phyloP scores from a whole-genome alignment of 2,888 invertebrate species.

The Formica aserva region DNA sequence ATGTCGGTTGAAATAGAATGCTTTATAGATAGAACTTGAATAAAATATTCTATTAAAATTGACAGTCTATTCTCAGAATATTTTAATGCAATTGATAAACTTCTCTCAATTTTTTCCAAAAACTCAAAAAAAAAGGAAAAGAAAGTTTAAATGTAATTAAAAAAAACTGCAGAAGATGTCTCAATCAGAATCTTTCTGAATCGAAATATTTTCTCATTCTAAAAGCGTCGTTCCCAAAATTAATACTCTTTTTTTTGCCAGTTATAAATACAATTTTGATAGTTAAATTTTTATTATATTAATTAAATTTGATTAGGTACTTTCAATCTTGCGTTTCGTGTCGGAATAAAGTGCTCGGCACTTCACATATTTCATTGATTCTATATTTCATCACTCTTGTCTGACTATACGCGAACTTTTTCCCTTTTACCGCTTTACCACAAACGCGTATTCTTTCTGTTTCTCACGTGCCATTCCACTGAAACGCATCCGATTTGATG shows the following conservation, averaged over 20 bases:
- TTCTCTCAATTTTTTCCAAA: neutral
- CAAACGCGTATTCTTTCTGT: slow-evolving; percentile 1
- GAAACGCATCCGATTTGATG: slow-evolving; percentile 75
- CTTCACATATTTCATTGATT: slow-evolving; percentile 69
- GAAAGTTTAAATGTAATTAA: neutral
- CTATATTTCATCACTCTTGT: slow-evolving; percentile 68
- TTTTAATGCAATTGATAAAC: neutral
- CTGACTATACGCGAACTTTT: slow-evolving; percentile 58
- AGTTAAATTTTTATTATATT: slow-evolving; percentile 69
- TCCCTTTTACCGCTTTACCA: slow-evolving; percentile 41
- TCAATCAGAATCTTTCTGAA: too few species aligned
- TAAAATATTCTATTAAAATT: neutral
- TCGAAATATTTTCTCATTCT: neutral
- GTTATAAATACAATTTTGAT: slow-evolving; percentile 31
- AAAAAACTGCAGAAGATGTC: too few species aligned
- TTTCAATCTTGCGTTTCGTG: slow-evolving; percentile 77
- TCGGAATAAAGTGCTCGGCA: slow-evolving; percentile 77
- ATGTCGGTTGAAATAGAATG: slow-evolving; percentile 22
- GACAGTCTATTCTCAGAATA: neutral
- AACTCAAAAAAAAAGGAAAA: too few species aligned
- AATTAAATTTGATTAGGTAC: slow-evolving; percentile 76
- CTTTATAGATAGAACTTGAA: neutral
- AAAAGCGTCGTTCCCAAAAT: neutral
- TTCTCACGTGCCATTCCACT: slow-evolving; percentile 48
- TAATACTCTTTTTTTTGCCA: neutral